Evolutionary conservation across 92 coral and sea anemone species (phyloP).

Genomic region (Montipora capitata): DNA sequence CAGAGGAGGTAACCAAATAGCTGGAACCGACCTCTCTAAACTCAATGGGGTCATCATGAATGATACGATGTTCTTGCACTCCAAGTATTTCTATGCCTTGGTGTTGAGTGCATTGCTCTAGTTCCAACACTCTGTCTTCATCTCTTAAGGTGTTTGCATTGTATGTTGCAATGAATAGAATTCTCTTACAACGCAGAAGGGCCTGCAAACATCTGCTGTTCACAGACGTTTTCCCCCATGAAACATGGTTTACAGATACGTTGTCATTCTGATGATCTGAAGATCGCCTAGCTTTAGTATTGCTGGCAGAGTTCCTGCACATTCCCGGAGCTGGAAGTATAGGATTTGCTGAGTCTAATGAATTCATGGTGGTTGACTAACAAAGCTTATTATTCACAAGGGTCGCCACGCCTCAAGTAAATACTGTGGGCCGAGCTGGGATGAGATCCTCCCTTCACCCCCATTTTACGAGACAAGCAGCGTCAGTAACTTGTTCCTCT

Average conservation of each 20-base stretch:
- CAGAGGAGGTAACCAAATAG: no score
- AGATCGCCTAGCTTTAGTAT: slow-evolving; percentile 24
- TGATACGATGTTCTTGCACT: slow-evolving; percentile 35
- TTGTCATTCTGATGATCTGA: slow-evolving; percentile 36
- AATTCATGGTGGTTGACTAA: no score
- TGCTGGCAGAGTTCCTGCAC: slow-evolving; percentile 41
- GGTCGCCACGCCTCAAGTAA: no score
- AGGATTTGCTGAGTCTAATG: no score
- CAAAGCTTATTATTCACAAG: no score
- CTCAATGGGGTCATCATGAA: no score
- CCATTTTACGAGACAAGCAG: no score
- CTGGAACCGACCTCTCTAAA: no score
- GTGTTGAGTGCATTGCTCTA: slow-evolving; percentile 39
- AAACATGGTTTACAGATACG: slow-evolving; percentile 35
- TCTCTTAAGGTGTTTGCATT: background rate
- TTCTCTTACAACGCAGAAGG: slow-evolving; percentile 40
- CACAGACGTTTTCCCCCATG: slow-evolving; percentile 26
- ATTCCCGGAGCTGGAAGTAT: background rate
- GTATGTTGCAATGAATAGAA: slow-evolving; percentile 21
- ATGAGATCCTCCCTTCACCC: no score
- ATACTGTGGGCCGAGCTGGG: no score
- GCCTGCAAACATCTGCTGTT: slow-evolving; percentile 44
- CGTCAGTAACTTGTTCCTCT: no score
- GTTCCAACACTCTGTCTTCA: slow-evolving; percentile 17
- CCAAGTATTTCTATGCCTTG: slow-evolving; percentile 38